phyloP scores from a whole-genome alignment of 2,113 vertebrate genomes.

The Sialia sialis region DNA sequence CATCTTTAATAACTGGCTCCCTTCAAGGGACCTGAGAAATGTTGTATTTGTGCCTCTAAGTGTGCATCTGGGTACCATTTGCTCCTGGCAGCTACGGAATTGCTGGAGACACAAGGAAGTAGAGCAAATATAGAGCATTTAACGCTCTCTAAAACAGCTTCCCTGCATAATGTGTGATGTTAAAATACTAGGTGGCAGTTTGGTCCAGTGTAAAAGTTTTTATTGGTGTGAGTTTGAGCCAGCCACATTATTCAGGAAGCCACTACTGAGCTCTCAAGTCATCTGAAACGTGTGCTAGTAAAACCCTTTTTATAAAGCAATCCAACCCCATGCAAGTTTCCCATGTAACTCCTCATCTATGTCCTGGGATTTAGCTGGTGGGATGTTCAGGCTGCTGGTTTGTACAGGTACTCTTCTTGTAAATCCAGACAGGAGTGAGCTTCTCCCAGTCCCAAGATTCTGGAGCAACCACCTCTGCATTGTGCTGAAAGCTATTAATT shows the following conservation, averaged over 20 bases:
- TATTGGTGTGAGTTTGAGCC: neutral
- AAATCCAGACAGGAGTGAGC: neutral
- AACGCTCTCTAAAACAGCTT: neutral
- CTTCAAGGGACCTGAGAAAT: neutral
- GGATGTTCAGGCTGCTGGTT: neutral
- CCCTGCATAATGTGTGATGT: neutral
- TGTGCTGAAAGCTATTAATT: neutral
- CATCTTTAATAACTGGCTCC: neutral
- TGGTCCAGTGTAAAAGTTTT: neutral
- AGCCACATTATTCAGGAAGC: neutral
- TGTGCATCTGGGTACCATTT: neutral
- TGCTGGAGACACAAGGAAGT: neutral
- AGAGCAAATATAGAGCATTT: neutral
- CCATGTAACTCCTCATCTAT: neutral
- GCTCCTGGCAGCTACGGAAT: neutral
- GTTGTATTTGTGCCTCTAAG: neutral
- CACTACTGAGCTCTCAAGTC: neutral
- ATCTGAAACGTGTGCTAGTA: neutral
- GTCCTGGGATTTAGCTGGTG: neutral
- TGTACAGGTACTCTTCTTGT: neutral
- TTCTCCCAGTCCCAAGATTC: neutral
- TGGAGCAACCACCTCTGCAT: neutral
- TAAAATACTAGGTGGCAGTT: slow-evolving; percentile 36
- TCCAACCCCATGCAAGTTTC: neutral
- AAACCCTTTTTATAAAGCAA: neutral